Evolutionary conservation across 2,113 vertebrate species (phyloP).

Genomic region (Bettongia penicillata): DNA sequence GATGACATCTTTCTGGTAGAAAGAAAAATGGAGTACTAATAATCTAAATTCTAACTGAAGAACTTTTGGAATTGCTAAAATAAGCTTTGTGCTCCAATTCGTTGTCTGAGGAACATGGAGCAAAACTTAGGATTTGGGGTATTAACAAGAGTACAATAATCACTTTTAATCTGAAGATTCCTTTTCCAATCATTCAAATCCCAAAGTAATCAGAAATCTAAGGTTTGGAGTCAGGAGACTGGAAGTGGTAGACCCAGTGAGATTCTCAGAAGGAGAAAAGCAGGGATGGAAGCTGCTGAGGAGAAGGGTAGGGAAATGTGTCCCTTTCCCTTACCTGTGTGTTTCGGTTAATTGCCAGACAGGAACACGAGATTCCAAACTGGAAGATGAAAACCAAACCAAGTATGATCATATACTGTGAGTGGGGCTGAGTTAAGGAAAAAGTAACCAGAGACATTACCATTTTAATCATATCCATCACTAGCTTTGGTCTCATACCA

Average conservation of each 20-base stretch:
- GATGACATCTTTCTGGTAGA: slow-evolving; percentile 86
- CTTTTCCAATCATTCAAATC: not conserved
- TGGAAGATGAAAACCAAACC: slow-evolving; percentile 94
- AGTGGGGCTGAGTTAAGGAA: slow-evolving; percentile 78
- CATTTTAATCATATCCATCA: not conserved
- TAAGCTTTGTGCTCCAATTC: not conserved
- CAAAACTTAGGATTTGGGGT: not conserved
- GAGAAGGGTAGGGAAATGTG: not conserved
- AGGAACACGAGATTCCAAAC: slow-evolving; percentile 94
- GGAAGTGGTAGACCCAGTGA: not conserved
- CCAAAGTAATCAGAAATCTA: slow-evolving; percentile 16
- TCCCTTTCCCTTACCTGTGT: slow-evolving; percentile 87
- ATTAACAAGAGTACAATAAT: not conserved
- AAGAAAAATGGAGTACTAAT: slow-evolving; percentile 4
- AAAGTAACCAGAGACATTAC: slow-evolving; percentile 1
- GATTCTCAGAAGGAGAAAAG: not conserved
- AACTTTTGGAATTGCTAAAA: not conserved
- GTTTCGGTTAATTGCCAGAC: slow-evolving; percentile 89
- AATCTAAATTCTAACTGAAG: slow-evolving; percentile 3
- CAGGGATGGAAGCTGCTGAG: not conserved
- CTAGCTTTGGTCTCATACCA: not conserved
- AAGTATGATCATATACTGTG: slow-evolving; percentile 95
- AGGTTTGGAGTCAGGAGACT: slow-evolving; percentile 1
- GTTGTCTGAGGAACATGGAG: not conserved
- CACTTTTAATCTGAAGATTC: not conserved